These are phyloP conservation scores for Cryptocephalus primarius DNA, from an alignment of 2,888 invertebrate species.

Conservation along the genomic window DNA sequence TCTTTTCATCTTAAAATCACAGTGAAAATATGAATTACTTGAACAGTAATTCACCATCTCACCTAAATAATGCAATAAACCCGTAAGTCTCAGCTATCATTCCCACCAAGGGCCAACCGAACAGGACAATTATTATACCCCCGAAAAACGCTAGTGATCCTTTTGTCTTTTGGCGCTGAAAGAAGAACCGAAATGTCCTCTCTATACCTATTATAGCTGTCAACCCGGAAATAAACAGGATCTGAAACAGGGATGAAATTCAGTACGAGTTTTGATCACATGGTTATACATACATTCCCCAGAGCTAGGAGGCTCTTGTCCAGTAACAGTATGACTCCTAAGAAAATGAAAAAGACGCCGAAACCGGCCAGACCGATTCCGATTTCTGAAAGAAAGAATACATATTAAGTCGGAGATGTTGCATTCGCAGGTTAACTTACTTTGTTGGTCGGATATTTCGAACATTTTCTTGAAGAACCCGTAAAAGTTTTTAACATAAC, in stretches of 20 bases:
- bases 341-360: slow-evolving; percentile 87
- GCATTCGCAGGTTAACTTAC: too few relatives aligned
- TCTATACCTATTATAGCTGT: slow-evolving; percentile 94
- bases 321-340: slow-evolving; percentile 87
- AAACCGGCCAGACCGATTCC: slow-evolving; percentile 95
- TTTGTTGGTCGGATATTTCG: not conserved
- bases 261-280: not conserved
- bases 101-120: slow-evolving; percentile 94
- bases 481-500: too few relatives aligned
- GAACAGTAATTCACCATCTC: slow-evolving; percentile 15
- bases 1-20: too few relatives aligned
- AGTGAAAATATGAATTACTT: not conserved
- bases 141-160: slow-evolving; percentile 85
- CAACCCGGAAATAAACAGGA: slow-evolving; percentile 89
- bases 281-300: slow-evolving; percentile 78
- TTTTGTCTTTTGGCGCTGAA: slow-evolving; percentile 90
- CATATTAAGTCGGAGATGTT: too few relatives aligned
- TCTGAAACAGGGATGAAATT: slow-evolving; percentile 52
- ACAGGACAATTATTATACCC: slow-evolving; percentile 81
- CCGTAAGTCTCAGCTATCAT: slow-evolving; percentile 97
- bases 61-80: slow-evolving; percentile 79
- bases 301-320: slow-evolving; percentile 97
- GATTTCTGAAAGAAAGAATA: slow-evolving; percentile 39
- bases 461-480: not conserved
- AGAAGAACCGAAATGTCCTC: slow-evolving; percentile 93